A percentile compares a stretch with the other conserved stretches of the same genome.
phyloP scores from a whole-genome alignment of 2,888 invertebrate species.

The Subacronicta megacephala region DNA sequence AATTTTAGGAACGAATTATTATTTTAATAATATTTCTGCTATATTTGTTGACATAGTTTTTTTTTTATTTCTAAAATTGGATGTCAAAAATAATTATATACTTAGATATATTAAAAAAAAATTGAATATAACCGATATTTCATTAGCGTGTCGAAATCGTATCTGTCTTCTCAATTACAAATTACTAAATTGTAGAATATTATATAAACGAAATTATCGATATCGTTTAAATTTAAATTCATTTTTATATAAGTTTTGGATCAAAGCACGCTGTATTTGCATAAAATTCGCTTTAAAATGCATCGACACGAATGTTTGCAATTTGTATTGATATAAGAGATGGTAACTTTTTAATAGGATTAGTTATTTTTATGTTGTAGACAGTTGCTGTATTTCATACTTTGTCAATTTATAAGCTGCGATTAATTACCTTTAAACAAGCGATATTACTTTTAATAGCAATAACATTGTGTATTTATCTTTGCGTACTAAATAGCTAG shows the following conservation, averaged over 20 bases:
- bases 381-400: constrained; percentile 18
- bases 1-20: no score
- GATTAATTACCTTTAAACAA: no score
- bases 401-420: constrained; percentile 8
- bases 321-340: constrained; percentile 21
- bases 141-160: no score
- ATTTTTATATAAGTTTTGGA: constrained; percentile 25
- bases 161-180: neutral
- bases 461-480: no score
- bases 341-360: constrained; percentile 22
- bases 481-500: no score
- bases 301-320: constrained; percentile 38
- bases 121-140: no score
- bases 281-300: constrained; percentile 42
- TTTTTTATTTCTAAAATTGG: no score
- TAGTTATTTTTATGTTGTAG: constrained; percentile 24
- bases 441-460: no score
- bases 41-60: no score
- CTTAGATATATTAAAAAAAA: no score
- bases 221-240: constrained; percentile 15
- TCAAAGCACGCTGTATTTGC: constrained; percentile 29
- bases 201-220: constrained; percentile 28
- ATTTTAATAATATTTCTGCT: no score
- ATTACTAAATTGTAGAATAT: constrained; percentile 2
- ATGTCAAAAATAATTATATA: no score